Base-by-base conservation (phyloP, 2,797 vertebrate genomes). In the Typhlichthys subterraneus region DNA sequence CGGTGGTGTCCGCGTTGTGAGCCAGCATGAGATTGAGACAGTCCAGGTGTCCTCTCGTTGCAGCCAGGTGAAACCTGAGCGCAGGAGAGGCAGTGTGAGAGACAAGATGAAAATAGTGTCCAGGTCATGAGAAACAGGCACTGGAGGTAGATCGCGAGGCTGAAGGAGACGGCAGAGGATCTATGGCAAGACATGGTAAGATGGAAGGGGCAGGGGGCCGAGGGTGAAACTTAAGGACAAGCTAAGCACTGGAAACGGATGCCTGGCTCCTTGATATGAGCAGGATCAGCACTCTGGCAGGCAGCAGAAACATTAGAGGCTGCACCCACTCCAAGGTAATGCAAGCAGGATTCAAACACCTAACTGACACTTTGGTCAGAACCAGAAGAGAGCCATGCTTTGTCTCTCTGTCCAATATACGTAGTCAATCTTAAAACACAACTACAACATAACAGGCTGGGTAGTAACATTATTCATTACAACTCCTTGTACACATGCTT, bases 41-140 rank as follows among this genome's bases (percentile, higher is more conserved):
- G 1, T 98, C 97, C 6, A 99, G 86, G 76, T 96, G 95, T 76
- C 98, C 98, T 80, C 97, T 95, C 0, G 95, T 94, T 0, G 96
- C 95, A 38, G 98, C 94, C 54, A 99, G 89, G 57, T 99, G 97
- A 90, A 99, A 98, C 59, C 98, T 99, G 53, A 0, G 11, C 64
- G 59, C 61, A 15, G 33, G 17, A 12, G 57, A 45, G 23, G 12
- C 1, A 38, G 1, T 4, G 14, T 3, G 29, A 15, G 1, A 54
- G 57, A 49, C 65, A 55, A 64, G 19, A 71, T 55, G n/a, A 33
- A 31, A 31, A 56, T 13, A 56, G 54, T 5, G 54, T 38, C 23
- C 1, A 14, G 46, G 47, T 12, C 5, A 5, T 12, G 10, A 52
- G 14, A 1, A 1, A 53, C 59, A 12, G 51, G 29, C 53, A 12